These are phyloP conservation scores for Falco punctatus DNA, from an alignment of 2,113 vertebrate genomes.

Conservation along the genomic window DNA sequence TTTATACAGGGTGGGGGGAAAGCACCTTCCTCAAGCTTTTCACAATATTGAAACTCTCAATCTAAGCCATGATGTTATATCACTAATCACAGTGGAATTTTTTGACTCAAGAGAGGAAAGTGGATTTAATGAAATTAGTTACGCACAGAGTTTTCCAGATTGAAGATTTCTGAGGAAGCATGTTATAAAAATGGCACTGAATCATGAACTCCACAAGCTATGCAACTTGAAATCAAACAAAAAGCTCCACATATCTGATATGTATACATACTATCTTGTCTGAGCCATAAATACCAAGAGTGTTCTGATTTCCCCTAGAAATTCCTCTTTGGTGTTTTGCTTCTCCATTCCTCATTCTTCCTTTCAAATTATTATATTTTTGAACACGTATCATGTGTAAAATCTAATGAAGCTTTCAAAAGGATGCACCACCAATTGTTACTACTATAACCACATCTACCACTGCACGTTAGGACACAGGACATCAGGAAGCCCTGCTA, in stretches of 20 bases:
- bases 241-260: neutral
- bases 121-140: neutral
- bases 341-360: neutral
- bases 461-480: neutral
- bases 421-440: neutral
- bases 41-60: neutral
- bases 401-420: neutral
- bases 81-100: neutral
- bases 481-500: neutral
- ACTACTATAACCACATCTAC: neutral
- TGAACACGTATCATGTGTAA: fast-evolving
- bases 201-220: neutral
- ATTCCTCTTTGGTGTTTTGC: neutral
- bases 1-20: neutral
- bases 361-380: neutral
- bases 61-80: neutral
- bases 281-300: neutral
- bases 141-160: neutral
- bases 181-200: neutral
- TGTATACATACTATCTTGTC: neutral
- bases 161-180: neutral
- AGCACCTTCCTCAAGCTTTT: neutral
- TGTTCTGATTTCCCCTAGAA: neutral
- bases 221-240: neutral
- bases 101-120: neutral